Evolutionary conservation across 2,888 invertebrate genomes (phyloP), one percentile per base, ranked within the genome.

Genomic region (Orchesellides sinensis): DNA sequence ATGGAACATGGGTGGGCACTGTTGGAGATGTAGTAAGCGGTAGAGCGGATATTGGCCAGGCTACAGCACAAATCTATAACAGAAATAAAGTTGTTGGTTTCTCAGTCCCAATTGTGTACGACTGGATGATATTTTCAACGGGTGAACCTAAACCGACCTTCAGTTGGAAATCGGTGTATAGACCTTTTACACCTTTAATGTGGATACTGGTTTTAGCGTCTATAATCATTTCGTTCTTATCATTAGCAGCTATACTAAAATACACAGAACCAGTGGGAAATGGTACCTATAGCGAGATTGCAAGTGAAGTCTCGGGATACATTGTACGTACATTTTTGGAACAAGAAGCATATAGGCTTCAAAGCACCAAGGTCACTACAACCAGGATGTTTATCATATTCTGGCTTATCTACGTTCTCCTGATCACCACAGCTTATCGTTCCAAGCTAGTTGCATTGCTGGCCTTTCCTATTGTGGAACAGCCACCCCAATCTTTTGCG

Each of bases 371-470:
- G 3, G n/a, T 10, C 40, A 14, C 40, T 19, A 56, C 66, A 0
- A 21, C n/a, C 10, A n/a, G 75, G 12, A 23, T 40, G 0, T 63
- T 84, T 12, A 27, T 27, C 3, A 5, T 56, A 14, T 83, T 79
- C 40, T 86, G 83, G 83, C 40, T 83, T 1, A 12, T 86, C 2
- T 83, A 59, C 40, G 40, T 32, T n/a, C 17, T 86, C 0, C n/a
- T 84, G 5, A 35, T 84, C 0, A 65, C 80, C 6, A 85, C 84
- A 3, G 83, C 80, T 3, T 87, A 86, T 65, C 61, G 72, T 25
- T 84, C 85, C 0, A 84, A 87, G 56, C 66, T 87, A 0, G 61
- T 85, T 0, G n/a, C 65, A 6, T 79, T 85, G 21, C 66, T 86
- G 2, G 78, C 77, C 5, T 86, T 83, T 45, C 86, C 86, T 10